phyloP scores from a whole-genome alignment of 1,140 invertebrate genomes.

The Hyposmocoma kahamanoa region DNA sequence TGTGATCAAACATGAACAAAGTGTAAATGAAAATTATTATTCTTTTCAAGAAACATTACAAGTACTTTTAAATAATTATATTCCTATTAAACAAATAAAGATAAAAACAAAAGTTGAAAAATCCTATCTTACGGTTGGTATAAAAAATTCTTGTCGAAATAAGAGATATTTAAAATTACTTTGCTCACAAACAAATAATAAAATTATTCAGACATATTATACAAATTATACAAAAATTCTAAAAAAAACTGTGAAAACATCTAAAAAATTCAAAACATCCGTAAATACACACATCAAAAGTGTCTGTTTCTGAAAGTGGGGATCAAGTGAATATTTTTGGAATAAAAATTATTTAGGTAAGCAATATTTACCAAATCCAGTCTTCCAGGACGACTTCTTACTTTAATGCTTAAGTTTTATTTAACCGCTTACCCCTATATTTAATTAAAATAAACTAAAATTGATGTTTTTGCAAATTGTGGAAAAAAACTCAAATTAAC shows the following conservation, averaged over 20 bases:
- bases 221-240: background rate
- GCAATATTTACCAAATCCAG: too few relatives aligned
- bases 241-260: background rate
- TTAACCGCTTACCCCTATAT: too few relatives aligned
- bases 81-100: background rate
- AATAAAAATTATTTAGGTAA: too few relatives aligned
- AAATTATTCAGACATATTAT: background rate
- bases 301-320: too few relatives aligned
- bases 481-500: too few relatives aligned
- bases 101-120: constrained; percentile 1
- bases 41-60: background rate
- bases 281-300: too few relatives aligned
- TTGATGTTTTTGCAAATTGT: too few relatives aligned
- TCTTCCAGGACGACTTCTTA: too few relatives aligned
- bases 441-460: too few relatives aligned
- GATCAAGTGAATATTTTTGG: too few relatives aligned
- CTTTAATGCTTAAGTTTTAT: too few relatives aligned
- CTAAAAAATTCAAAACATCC: constrained; percentile 2
- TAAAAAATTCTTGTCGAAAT: constrained; percentile 5
- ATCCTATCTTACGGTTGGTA: background rate
- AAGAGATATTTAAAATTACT: constrained; percentile 2
- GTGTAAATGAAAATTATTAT: constrained; percentile 7
- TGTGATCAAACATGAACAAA: background rate
- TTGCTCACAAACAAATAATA: background rate
- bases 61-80: background rate